Conservation (phyloP, 2,797 vertebrate genomes). For the Bovichtus variegatus region DNA sequence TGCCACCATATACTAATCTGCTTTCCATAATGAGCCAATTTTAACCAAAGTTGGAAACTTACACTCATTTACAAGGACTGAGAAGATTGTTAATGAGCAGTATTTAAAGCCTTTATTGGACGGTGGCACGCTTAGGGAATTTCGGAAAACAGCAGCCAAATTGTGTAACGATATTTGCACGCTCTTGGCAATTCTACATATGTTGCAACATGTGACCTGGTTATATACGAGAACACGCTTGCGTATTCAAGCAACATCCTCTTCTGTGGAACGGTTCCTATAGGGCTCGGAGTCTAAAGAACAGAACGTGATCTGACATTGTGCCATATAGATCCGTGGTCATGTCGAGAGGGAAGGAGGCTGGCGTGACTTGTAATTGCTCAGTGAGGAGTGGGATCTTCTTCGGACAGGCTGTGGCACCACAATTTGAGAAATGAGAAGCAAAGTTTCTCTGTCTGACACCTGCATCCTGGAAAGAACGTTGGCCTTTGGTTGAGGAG, state of each 20-base stretch:
- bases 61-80: slow-evolving; percentile 47
- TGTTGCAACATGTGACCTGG: slow-evolving; percentile 62
- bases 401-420: slow-evolving; percentile 54
- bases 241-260: slow-evolving; percentile 29
- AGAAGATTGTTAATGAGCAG: slow-evolving; percentile 44
- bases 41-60: slow-evolving; percentile 46
- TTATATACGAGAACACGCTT: slow-evolving; percentile 59
- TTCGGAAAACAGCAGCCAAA: slow-evolving; percentile 45
- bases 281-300: slow-evolving; percentile 26
- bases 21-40: slow-evolving; percentile 34
- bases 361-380: slow-evolving; percentile 38
- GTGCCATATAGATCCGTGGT: slow-evolving; percentile 39
- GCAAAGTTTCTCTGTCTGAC: slow-evolving; percentile 68
- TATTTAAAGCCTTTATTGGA: slow-evolving; percentile 62
- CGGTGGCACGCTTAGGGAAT: slow-evolving; percentile 68
- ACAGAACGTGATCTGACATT: slow-evolving; percentile 46
- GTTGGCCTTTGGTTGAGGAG: slow-evolving; percentile 59
- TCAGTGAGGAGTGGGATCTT: slow-evolving; percentile 41
- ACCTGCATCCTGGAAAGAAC: slow-evolving; percentile 74
- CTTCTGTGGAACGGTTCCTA: slow-evolving; percentile 23
- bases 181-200: slow-evolving; percentile 46
- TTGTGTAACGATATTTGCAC: slow-evolving; percentile 62
- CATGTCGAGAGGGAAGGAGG: slow-evolving; percentile 23
- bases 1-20: slow-evolving; percentile 25
- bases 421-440: slow-evolving; percentile 70